Percentiles rank a stretch among this genome's conserved stretches.
phyloP scores from a whole-genome alignment of 2,113 vertebrate genomes.

The Anoura caudifer region DNA sequence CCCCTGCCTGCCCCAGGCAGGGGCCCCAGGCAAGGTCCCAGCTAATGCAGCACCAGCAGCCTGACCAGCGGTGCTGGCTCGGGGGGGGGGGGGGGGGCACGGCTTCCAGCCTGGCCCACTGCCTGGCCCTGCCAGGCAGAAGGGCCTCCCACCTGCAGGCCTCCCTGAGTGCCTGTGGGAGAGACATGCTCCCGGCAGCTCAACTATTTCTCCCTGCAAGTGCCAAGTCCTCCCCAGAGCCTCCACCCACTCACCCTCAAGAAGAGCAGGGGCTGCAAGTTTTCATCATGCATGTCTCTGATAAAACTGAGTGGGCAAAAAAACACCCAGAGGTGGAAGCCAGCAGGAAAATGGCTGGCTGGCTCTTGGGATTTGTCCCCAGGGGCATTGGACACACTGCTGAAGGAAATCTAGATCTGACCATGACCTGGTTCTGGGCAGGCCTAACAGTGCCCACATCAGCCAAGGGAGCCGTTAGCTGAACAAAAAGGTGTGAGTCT shows the following conservation, averaged over 20 bases:
- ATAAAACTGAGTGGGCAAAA: not conserved
- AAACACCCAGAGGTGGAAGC: not conserved
- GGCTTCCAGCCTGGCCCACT: not conserved
- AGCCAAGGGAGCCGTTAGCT: not conserved
- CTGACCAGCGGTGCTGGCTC: not conserved
- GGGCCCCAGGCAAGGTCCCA: not conserved
- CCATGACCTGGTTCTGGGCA: not conserved
- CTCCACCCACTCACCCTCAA: rapidly evolving
- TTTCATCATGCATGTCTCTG: not conserved
- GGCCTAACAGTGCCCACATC: not conserved
- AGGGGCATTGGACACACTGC: too few relatives aligned
- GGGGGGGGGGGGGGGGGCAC: not conserved
- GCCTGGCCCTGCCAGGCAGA: conserved; percentile 48
- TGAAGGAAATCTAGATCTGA: rapidly evolving
- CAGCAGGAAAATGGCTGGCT: not conserved
- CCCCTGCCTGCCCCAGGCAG: not conserved
- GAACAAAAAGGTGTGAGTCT: not conserved
- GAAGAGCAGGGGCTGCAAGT: not conserved
- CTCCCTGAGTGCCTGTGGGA: conserved; percentile 25
- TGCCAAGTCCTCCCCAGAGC: not conserved
- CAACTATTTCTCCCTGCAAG: not conserved
- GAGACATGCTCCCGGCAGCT: not conserved
- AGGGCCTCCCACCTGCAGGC: conserved; percentile 36
- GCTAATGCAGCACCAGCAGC: not conserved
- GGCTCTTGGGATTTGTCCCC: not conserved